Evolutionary conservation across 2,113 vertebrate species (phyloP), one percentile per base, ranked within the genome.

Genomic region (Sciurus niger): DNA sequence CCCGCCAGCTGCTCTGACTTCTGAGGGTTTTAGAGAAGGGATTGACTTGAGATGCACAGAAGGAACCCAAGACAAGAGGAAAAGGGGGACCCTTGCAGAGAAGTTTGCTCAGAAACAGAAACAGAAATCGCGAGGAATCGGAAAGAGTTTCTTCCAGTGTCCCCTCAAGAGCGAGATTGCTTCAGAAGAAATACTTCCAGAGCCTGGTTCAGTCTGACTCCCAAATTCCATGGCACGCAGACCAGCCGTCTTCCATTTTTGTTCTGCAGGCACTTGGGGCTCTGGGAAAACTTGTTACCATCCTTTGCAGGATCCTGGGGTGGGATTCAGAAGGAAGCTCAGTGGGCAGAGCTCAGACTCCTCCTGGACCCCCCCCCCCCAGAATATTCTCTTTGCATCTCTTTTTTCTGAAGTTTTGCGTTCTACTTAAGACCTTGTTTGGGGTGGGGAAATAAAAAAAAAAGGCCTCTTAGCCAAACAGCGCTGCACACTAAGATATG

Each of bases 221-320:
- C 24, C 5, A 0, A 2, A 22, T 12, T 17, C 30, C 16, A 2
- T 14, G 9, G 22, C 20, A 13, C 37, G 24, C 1, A 30, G 68
- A 43, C 65, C 34, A 53, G 72, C 40, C 32, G 1, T 7, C 51
- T 82, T 74, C 28, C 2, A 1, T 0, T 68, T 79, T 46, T 58
- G 32, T 80, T 63, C 48, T 48, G 11, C 4, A 90, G 65, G 20
- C 46, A 40, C 28, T 18, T 25, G 28, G 18, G 84, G 51, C 17
- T 58, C 34, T 30, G 18, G 46, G 48, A 58, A 28, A 16, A 11
- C 65, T 17, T 37, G 16, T 43, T 2, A 7, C 18, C 6, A 20
- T 18, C 67, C 7, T 82, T n/a, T 13, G 30, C 51, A 48, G n/a
- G 46, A 1, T 25, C 24, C 28, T 32, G 18, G 18, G 24, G 12